phyloP scores from a whole-genome alignment of 1,140 invertebrate genomes.

The Cecropterus lyciades region DNA sequence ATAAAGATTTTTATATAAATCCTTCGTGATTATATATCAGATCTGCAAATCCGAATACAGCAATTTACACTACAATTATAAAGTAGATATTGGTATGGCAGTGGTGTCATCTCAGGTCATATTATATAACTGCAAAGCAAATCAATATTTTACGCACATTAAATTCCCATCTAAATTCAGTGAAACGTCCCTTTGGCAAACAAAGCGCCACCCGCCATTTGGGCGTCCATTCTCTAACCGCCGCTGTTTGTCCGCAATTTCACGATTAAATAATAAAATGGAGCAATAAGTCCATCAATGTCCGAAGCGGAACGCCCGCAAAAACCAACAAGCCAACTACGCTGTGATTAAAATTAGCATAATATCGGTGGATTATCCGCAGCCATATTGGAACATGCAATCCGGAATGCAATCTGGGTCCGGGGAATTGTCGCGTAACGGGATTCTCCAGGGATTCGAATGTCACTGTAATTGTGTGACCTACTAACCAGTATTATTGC shows the following conservation, averaged over 20 bases:
- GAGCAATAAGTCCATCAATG: constrained; percentile 37
- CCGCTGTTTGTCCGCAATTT: constrained; percentile 29
- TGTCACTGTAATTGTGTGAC: constrained; percentile 32
- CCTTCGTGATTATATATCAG: too few species aligned
- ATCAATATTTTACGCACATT: constrained; percentile 3
- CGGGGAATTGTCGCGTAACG: constrained; percentile 21
- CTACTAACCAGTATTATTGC: constrained; percentile 36
- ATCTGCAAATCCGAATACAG: too few species aligned
- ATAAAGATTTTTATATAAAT: too few species aligned
- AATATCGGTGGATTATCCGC: constrained; percentile 45
- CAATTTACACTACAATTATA: too few species aligned
- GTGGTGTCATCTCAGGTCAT: too few species aligned
- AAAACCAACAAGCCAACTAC: constrained; percentile 44
- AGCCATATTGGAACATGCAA: constrained; percentile 34
- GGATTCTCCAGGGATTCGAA: constrained; percentile 24
- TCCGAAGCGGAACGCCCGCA: constrained; percentile 36
- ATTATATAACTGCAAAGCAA: neutral
- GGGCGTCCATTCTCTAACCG: constrained; percentile 25
- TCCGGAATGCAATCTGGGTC: constrained; percentile 20
- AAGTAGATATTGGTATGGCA: too few species aligned
- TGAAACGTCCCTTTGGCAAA: constrained; percentile 13
- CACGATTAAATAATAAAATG: constrained; percentile 34
- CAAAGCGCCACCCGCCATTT: constrained; percentile 24
- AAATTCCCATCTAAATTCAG: constrained; percentile 26
- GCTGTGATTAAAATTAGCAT: constrained; percentile 48